Conservation (phyloP, 2,888 invertebrate species). For the Phoenoteleia sp. region DNA sequence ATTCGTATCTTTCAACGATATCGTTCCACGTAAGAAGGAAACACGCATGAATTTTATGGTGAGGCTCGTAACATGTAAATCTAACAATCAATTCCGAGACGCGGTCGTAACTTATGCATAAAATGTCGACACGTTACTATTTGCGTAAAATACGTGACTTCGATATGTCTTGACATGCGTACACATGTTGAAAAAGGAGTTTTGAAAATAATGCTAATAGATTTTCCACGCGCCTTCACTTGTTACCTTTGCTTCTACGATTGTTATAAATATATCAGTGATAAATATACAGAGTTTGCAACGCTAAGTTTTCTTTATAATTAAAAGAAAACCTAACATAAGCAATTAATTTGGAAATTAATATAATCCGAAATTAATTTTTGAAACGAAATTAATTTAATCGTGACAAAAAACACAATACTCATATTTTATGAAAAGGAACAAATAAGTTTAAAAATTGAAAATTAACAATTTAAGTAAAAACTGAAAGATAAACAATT, state of each 20-base stretch:
- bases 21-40: constrained; percentile 71
- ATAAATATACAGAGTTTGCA: too few relatives aligned
- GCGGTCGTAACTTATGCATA: constrained; percentile 54
- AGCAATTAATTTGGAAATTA: too few relatives aligned
- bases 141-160: constrained; percentile 69
- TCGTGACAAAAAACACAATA: too few relatives aligned
- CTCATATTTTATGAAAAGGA: too few relatives aligned
- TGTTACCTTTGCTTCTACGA: constrained; percentile 10
- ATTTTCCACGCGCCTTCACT: constrained; percentile 39
- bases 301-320: too few relatives aligned
- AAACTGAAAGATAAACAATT: too few relatives aligned
- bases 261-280: neutral
- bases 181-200: constrained; percentile 45
- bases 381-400: too few relatives aligned
- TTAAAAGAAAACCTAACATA: too few relatives aligned
- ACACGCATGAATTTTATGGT: constrained; percentile 56
- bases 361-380: too few relatives aligned
- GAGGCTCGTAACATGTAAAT: constrained; percentile 62
- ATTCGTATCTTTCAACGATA: constrained; percentile 64
- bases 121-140: constrained; percentile 48
- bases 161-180: constrained; percentile 51
- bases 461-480: too few relatives aligned
- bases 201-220: constrained; percentile 33
- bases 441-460: too few relatives aligned
- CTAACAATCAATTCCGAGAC: constrained; percentile 70